A percentile compares a stretch with the other conserved stretches of the same genome.
Conservation (phyloP, 2,113 vertebrate species). For the Corythornis madagascariensis region DNA sequence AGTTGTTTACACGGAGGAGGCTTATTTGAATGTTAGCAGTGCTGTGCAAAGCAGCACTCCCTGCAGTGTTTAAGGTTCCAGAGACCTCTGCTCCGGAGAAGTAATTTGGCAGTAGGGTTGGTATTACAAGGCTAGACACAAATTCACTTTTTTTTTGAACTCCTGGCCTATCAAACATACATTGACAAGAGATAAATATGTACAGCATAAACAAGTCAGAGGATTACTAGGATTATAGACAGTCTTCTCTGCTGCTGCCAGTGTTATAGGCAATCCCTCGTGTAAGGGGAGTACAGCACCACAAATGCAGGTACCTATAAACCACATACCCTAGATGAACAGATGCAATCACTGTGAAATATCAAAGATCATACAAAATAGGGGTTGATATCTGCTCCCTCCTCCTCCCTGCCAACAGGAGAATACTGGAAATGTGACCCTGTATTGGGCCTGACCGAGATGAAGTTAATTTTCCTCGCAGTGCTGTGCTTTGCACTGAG, state of each 20-base stretch:
- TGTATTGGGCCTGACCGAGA: too few species aligned
- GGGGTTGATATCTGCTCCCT: background rate
- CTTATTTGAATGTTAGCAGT: background rate
- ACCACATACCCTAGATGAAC: background rate
- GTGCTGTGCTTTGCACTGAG: too few species aligned
- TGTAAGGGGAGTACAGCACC: accelerated
- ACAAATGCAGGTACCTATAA: accelerated
- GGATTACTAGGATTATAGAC: conserved; percentile 53
- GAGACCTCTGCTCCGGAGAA: background rate
- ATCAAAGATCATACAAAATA: background rate
- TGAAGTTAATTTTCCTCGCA: too few species aligned
- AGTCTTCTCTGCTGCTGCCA: background rate
- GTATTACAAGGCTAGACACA: background rate
- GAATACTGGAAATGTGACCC: accelerated
- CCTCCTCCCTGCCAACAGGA: background rate
- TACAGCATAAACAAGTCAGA: conserved; percentile 31
- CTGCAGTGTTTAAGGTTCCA: background rate
- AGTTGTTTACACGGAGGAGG: background rate
- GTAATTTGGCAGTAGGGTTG: background rate
- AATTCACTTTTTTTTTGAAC: conserved; percentile 16
- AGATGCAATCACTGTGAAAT: background rate
- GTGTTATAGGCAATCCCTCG: accelerated
- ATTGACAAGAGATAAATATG: conserved; percentile 37
- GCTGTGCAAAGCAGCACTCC: background rate
- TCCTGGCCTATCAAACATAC: conserved; percentile 13